phyloP scores from a whole-genome alignment of 1,140 invertebrate species.

The Bombus waltoni region DNA sequence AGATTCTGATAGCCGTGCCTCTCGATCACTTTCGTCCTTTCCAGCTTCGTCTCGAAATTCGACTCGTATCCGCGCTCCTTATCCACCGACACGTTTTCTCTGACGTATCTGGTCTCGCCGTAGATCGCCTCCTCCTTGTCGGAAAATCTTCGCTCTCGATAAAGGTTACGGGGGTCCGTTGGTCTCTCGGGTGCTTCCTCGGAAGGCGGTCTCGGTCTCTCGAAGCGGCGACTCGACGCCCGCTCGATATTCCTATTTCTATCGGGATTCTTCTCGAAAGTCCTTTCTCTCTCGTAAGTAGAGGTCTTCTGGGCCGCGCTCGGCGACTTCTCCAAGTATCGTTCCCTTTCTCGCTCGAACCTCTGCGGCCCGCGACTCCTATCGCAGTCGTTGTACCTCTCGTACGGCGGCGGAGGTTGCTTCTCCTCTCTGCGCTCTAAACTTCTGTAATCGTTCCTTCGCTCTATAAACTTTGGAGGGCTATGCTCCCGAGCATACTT shows the following conservation, averaged over 20 bases:
- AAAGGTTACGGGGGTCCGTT: constrained; percentile 52
- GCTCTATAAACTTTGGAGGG: constrained; percentile 78
- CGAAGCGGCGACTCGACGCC: constrained; percentile 71
- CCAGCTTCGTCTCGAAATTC: constrained; percentile 81
- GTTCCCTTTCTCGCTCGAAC: constrained; percentile 67
- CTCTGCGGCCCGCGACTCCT: constrained; percentile 18
- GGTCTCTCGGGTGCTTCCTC: constrained; percentile 80
- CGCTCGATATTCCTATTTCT: constrained; percentile 72
- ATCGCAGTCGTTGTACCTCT: constrained; percentile 47
- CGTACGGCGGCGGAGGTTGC: constrained; percentile 23
- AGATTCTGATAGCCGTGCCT: constrained; percentile 69
- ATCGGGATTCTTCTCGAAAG: constrained; percentile 75
- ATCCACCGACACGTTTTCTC: constrained; percentile 67
- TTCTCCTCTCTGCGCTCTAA: constrained; percentile 67
- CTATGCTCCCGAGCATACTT: constrained; percentile 81
- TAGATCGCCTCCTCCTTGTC: constrained; percentile 80
- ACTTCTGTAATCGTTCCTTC: constrained; percentile 73
- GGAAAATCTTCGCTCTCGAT: constrained; percentile 74
- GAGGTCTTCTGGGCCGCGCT: constrained; percentile 62
- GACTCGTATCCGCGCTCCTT: constrained; percentile 81
- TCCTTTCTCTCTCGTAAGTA: constrained; percentile 71
- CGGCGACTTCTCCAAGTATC: constrained; percentile 73
- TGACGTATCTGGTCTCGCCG: constrained; percentile 72
- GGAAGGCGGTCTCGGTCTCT: constrained; percentile 79
- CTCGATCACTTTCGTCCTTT: constrained; percentile 78